Evolutionary conservation across 2,113 vertebrate species (phyloP).

Genomic region (Nyctereutes procyonoides): DNA sequence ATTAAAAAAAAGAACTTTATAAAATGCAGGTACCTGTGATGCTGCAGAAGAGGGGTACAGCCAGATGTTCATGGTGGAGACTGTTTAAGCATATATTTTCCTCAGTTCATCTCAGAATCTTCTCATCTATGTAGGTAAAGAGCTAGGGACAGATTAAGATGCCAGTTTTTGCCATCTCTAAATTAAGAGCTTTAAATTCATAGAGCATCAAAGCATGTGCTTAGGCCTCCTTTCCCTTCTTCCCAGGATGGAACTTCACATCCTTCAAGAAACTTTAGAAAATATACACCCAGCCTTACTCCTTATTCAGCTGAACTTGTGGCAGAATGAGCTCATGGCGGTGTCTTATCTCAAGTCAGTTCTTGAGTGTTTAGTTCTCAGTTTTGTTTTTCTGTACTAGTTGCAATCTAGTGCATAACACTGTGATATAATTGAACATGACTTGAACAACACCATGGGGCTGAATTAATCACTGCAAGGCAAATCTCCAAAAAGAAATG

Average conservation of each 20-base stretch:
- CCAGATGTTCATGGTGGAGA: too few species aligned
- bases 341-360: not conserved
- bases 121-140: not conserved
- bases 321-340: not conserved
- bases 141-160: not conserved
- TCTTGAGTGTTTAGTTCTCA: not conserved
- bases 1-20: not conserved
- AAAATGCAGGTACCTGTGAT: not conserved
- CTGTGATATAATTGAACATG: not conserved
- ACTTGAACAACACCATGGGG: not conserved
- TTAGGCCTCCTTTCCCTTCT: not conserved
- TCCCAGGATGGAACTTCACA: not conserved
- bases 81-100: not conserved
- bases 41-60: not conserved
- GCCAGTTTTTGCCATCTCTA: not conserved
- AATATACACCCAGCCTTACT: not conserved
- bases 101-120: not conserved
- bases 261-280: not conserved
- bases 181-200: not conserved
- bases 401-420: not conserved
- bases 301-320: not conserved
- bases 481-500: conserved; percentile 17
- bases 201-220: not conserved
- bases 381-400: not conserved
- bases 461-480: not conserved